Evolutionary conservation across 2,113 vertebrate genomes (phyloP).

Genomic region (Sylvia atricapilla): DNA sequence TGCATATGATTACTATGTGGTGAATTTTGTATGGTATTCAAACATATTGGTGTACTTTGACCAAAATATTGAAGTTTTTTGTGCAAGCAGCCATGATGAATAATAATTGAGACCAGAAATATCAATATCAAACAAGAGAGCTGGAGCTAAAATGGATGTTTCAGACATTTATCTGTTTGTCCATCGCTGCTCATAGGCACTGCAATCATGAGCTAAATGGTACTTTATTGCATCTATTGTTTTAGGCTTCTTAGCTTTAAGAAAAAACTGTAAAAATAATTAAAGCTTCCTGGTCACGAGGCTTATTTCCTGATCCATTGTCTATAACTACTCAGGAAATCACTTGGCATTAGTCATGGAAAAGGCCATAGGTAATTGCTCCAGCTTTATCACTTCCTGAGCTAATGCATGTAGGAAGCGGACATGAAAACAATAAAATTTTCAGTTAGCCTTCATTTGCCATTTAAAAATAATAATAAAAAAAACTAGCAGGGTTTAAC

Average conservation of each 20-base stretch:
- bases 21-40: neutral
- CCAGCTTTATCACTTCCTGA: slow-evolving; percentile 80
- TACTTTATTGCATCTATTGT: slow-evolving; percentile 6
- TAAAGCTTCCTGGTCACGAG: slow-evolving; percentile 72
- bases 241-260: neutral
- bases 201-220: neutral
- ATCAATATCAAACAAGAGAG: neutral
- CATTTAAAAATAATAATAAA: slow-evolving; percentile 16
- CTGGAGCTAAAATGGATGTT: neutral
- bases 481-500: neutral
- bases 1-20: neutral
- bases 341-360: slow-evolving; percentile 56
- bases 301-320: slow-evolving; percentile 73
- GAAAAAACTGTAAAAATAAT: slow-evolving; percentile 54
- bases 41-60: neutral
- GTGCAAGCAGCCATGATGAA: neutral
- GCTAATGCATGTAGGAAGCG: slow-evolving; percentile 63
- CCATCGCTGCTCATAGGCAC: neutral
- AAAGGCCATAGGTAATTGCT: slow-evolving; percentile 63
- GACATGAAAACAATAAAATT: slow-evolving; percentile 64
- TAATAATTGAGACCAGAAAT: neutral
- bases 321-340: slow-evolving; percentile 69
- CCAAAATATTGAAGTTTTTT: neutral
- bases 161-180: neutral
- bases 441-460: neutral